phyloP scores from a whole-genome alignment of 2,888 invertebrate genomes.

The Parelbella ahira region DNA sequence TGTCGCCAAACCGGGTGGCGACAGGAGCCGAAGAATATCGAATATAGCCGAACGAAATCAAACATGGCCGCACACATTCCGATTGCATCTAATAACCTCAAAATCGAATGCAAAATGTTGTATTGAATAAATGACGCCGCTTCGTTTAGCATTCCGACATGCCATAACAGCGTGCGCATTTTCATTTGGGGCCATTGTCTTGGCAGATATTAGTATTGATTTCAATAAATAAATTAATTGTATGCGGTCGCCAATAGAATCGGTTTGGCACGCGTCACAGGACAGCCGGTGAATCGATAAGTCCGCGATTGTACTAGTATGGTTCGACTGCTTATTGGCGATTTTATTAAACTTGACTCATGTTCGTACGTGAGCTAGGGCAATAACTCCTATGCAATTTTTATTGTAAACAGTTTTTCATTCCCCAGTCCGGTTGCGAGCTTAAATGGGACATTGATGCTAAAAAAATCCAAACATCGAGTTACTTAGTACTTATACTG shows the following conservation, averaged over 20 bases:
- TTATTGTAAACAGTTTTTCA: conserved; percentile 53
- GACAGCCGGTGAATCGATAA: conserved; percentile 71
- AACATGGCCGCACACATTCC: conserved; percentile 74
- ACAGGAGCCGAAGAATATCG: conserved; percentile 55
- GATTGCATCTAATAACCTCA: conserved; percentile 81
- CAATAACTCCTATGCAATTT: conserved; percentile 68
- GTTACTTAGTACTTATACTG: conserved; percentile 20
- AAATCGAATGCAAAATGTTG: conserved; percentile 78
- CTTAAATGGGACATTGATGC: conserved; percentile 9
- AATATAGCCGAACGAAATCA: conserved; percentile 61
- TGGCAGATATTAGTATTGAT: conserved; percentile 79
- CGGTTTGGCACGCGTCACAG: conserved; percentile 73
- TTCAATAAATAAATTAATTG: conserved; percentile 80
- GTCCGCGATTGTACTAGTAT: conserved; percentile 54
- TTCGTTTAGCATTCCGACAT: conserved; percentile 76
- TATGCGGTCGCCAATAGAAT: conserved; percentile 70
- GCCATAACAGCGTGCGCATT: conserved; percentile 75
- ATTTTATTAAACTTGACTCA: conserved; percentile 70
- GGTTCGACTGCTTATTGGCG: conserved; percentile 54
- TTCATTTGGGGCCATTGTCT: conserved; percentile 79
- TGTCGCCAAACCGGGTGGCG: conserved; percentile 53
- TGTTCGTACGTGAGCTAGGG: conserved; percentile 66
- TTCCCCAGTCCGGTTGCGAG: conserved; percentile 9
- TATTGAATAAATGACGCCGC: conserved; percentile 75
- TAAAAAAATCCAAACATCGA: conserved; percentile 6